Base-by-base conservation (phyloP, 2,113 vertebrate genomes). In the Reinhardtius hippoglossoides region DNA sequence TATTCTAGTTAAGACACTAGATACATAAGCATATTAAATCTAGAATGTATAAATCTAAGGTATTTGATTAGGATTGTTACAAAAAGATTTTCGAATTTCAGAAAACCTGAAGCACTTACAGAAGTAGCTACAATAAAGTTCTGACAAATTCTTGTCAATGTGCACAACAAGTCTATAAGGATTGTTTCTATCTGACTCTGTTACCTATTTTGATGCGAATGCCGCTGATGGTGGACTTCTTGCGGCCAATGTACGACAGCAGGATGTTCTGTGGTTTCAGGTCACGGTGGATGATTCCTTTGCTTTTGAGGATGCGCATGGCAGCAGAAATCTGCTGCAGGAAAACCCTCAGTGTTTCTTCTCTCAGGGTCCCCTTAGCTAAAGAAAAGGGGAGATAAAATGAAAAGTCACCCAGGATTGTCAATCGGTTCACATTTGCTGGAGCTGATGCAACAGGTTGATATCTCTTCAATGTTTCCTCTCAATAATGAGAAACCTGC, bases 211-310 rank as follows among this genome's bases (percentile, higher is more conserved):
- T 99, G 93, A 99, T 94, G 72, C 97, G 96, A 40, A 98, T 97
- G 89, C 95, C 95, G 9, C 95, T 97, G 93, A 97, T 87, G 21
- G 91, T 95, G 5, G 96, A 94, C 85, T 96, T 98, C 77, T 96
- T 95, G 56, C 96, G 97, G 52, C 86, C 96, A 40, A 90, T 85
- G 0, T 98, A 97, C 1, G 97, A 97, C 80, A 99, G 73, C 61
- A 99, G 94, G 64, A 99, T 99, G 88, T 99, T 99, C 91, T 98
- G 98, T 0, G 98, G 97, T 61, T 99, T 99, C 13, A 99, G 96
- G 74, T 99, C 97, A 14, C 97, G 93, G 83, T 99, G 98, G 88
- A 99, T 98, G 86, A 99, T 96, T 58, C 98, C 98, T 88, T 99
- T 99, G 86, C 95, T 97, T 91, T 98, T 95, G 57, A 99, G 95